phyloP scores from a whole-genome alignment of 1,140 invertebrate genomes.

The Palaemon carinicauda region DNA sequence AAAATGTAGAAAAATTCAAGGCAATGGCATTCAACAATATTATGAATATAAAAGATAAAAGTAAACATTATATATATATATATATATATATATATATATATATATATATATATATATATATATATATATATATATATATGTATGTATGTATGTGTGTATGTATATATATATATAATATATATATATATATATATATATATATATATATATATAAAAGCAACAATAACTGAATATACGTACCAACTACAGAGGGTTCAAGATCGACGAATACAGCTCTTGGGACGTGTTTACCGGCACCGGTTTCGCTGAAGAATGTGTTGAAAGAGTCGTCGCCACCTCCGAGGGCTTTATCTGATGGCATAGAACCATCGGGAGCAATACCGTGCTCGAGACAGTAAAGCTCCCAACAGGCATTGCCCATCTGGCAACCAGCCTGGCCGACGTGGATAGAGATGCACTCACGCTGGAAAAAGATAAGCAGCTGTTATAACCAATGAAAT shows the following conservation, averaged over 20 bases:
- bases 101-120: too few relatives aligned
- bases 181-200: too few relatives aligned
- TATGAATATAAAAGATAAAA: too few relatives aligned
- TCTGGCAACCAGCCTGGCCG: slow-evolving; percentile 45
- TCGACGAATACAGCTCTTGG: slow-evolving; percentile 44
- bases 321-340: slow-evolving; percentile 37
- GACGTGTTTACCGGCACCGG: slow-evolving; percentile 41
- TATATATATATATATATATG: too few relatives aligned
- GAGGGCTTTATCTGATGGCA: slow-evolving; percentile 45
- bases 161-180: too few relatives aligned
- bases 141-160: too few relatives aligned
- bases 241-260: slow-evolving; percentile 42
- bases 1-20: too few relatives aligned
- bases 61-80: too few relatives aligned
- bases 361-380: slow-evolving; percentile 44
- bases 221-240: not conserved
- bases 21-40: too few relatives aligned
- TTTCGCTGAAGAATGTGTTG: slow-evolving; percentile 49
- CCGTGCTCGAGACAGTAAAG: slow-evolving; percentile 44
- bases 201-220: too few relatives aligned
- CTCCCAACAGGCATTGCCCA: slow-evolving; percentile 52
- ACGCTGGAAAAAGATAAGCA: not conserved
- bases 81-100: too few relatives aligned
- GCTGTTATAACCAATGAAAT: not conserved
- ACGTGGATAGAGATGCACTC: slow-evolving; percentile 49